Evolutionary conservation across 2,888 invertebrate species (phyloP).

Genomic region (Apamea anceps): DNA sequence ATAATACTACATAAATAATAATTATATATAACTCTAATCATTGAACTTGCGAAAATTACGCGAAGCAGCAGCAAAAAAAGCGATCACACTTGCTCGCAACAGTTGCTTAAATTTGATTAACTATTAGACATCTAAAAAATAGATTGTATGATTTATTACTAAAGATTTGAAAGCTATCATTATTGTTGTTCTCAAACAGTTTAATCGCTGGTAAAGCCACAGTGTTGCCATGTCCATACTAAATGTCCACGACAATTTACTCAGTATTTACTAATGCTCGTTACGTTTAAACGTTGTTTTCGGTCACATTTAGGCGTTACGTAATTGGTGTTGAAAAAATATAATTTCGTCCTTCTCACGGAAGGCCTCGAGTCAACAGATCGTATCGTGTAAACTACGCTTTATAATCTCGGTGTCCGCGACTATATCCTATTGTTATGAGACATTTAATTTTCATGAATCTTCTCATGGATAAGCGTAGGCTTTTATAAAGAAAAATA

Average conservation of each 20-base stretch:
- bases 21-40: constrained; percentile 47
- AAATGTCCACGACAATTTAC: constrained; percentile 70
- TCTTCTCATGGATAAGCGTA: constrained; percentile 76
- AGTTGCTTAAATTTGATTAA: constrained; percentile 69
- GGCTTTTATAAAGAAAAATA: constrained; percentile 71
- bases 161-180: constrained; percentile 64
- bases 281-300: constrained; percentile 78
- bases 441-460: constrained; percentile 85
- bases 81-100: constrained; percentile 60
- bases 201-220: constrained; percentile 35
- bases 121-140: constrained; percentile 63
- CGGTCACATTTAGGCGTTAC: constrained; percentile 80
- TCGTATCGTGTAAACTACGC: constrained; percentile 86
- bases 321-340: constrained; percentile 85
- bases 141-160: constrained; percentile 68
- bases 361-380: constrained; percentile 78
- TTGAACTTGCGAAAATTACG: constrained; percentile 57
- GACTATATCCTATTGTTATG: constrained; percentile 80
- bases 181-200: constrained; percentile 61
- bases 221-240: constrained; percentile 70
- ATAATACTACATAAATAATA: constrained; percentile 51
- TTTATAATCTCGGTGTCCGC: constrained; percentile 83
- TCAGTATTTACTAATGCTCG: constrained; percentile 72
- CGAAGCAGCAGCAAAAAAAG: constrained; percentile 56
- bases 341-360: constrained; percentile 83